phyloP scores from a whole-genome alignment of 2,888 invertebrate species.

The Rhingia rostrata region DNA sequence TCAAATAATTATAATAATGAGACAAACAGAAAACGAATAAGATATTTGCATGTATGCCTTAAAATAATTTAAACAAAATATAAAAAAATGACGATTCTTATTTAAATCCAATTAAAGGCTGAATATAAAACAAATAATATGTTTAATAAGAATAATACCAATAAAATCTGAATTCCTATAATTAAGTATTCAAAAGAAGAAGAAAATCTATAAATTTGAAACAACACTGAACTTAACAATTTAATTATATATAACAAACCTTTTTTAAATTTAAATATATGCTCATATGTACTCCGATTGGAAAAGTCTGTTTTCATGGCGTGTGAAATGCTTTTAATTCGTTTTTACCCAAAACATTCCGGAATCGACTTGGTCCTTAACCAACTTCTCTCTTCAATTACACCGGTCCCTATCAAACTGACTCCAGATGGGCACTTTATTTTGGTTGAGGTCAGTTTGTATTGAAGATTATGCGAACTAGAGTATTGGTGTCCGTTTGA shows the following conservation, averaged over 20 bases:
- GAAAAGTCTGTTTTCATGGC: too few species aligned
- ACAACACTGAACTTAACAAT: too few species aligned
- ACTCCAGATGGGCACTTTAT: too few species aligned
- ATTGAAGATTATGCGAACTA: too few species aligned
- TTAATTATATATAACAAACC: background rate
- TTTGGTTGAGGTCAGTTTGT: too few species aligned
- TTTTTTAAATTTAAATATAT: background rate
- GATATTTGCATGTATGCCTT: constrained; percentile 52
- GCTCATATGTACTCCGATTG: too few species aligned
- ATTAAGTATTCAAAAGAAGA: constrained; percentile 10
- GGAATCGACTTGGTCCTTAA: too few species aligned
- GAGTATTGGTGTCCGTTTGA: too few species aligned
- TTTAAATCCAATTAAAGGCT: constrained; percentile 66
- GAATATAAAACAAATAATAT: constrained; percentile 53
- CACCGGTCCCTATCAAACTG: too few species aligned
- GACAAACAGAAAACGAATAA: constrained; percentile 6
- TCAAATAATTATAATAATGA: background rate
- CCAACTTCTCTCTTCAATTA: too few species aligned
- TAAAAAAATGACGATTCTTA: constrained; percentile 61
- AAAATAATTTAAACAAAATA: constrained; percentile 52
- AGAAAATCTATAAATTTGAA: background rate
- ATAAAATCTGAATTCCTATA: constrained; percentile 55
- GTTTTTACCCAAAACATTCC: too few species aligned
- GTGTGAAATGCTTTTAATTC: too few species aligned
- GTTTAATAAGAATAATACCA: constrained; percentile 49